These are phyloP conservation scores for Styela plicata DNA, from an alignment of 23 tunicate species.

Conservation along the genomic window DNA sequence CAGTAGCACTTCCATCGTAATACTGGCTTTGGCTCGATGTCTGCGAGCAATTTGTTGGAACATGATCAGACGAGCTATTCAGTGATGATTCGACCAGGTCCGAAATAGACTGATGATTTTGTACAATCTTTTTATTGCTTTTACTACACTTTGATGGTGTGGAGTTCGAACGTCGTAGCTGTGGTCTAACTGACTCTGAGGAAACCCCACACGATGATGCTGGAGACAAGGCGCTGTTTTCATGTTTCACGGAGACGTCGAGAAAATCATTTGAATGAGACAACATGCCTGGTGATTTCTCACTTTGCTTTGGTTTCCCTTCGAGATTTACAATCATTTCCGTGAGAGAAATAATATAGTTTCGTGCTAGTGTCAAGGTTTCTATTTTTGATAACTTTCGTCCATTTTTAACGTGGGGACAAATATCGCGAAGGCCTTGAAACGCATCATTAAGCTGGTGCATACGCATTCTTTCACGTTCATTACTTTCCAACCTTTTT, in stretches of 20 bases:
- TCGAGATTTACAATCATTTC: slow-evolving; percentile 48
- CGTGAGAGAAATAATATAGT: slow-evolving; percentile 74
- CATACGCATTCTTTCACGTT: slow-evolving; percentile 74
- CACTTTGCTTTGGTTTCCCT: slow-evolving; percentile 9
- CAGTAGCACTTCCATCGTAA: not conserved
- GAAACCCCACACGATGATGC: not conserved
- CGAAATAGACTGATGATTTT: not conserved
- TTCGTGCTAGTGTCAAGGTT: slow-evolving; percentile 73
- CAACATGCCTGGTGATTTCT: not conserved
- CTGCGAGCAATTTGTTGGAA: not conserved
- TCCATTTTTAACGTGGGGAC: slow-evolving; percentile 83
- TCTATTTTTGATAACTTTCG: slow-evolving; percentile 82
- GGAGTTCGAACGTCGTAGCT: slow-evolving; percentile 16
- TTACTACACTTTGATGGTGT: slow-evolving; percentile 2
- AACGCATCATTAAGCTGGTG: slow-evolving; percentile 91
- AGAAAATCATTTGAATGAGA: not conserved
- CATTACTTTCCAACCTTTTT: slow-evolving; percentile 83
- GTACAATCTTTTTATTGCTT: not conserved
- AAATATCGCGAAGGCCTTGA: slow-evolving; percentile 81
- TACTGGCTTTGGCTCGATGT: not conserved
- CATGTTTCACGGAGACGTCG: not conserved
- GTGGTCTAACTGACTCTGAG: slow-evolving; percentile 3
- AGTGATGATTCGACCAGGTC: not conserved
- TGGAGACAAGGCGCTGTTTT: not conserved
- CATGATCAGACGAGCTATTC: not conserved